Evolutionary conservation across 1,140 invertebrate genomes (phyloP), one percentile per base, ranked within the genome.

Genomic region (Pteromalus puparum): DNA sequence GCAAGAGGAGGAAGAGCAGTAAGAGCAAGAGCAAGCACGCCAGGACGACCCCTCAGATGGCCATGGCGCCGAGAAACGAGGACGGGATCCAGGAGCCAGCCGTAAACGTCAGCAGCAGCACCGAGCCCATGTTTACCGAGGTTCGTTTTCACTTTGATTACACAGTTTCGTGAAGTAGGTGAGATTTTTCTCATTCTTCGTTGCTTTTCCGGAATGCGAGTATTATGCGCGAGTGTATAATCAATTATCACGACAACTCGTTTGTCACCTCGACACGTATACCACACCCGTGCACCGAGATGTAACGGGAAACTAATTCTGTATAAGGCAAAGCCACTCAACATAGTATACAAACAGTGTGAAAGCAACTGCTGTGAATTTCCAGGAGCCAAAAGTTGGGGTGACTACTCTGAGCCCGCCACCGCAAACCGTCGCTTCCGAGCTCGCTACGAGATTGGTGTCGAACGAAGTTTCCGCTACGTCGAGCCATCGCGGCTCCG

Each of bases 391-490:
- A 9, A 77, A 78, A 67, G 42, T 74, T n/a, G 38, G 5, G 12
- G 70, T 7, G 10, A 74, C 48, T 0, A 79, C 28, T 13, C 2
- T n/a, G n/a, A 79, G 38, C 12, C 15, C 82, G 0, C 3, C 82
- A 0, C 3, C 61, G 18, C 77, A 72, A 21, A 61, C 48, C 12
- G 82, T 48, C 4, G 7, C 48, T 13, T 18, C 21, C 1, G 78
- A 85, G 15, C 48, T 78, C 1, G 84, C 87, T 28, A 82, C 79
- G 10, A 48, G 65, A 73, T 53, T 81, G 24, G 83, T 76, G 1
- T 87, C 85, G 21, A 86, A 87, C 3, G 93, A 92, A 81, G 75
- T 87, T 46, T 86, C 90, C 10, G 89, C 87, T 0, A 90, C 90
- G 38, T 83, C 86, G 70, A 88, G 82, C 13, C 90, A 91, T 68